Evolutionary conservation across 2,888 invertebrate species (phyloP).

Genomic region (Thalpophila matura): DNA sequence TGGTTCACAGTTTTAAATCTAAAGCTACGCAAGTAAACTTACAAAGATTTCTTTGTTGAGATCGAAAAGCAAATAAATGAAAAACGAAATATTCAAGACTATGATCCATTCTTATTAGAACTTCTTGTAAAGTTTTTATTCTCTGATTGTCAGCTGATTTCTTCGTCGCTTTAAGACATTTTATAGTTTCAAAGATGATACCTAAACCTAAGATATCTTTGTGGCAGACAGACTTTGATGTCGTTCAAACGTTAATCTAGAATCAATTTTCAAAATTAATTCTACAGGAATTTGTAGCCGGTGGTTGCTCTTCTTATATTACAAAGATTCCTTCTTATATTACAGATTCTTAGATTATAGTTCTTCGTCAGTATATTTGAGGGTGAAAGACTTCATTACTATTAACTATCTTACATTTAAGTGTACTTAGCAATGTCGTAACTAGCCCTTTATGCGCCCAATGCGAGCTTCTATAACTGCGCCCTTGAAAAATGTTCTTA

Average conservation of each 20-base stretch:
- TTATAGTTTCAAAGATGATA: constrained; percentile 4
- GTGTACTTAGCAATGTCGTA: too few species aligned
- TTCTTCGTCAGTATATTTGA: background rate
- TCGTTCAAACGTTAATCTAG: constrained; percentile 5
- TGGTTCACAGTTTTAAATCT: constrained; percentile 7
- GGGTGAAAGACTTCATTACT: background rate
- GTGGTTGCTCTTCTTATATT: background rate
- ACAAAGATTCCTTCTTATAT: background rate
- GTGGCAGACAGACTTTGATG: background rate
- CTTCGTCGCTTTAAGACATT: background rate
- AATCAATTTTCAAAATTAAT: constrained; percentile 6
- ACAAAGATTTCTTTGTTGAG: constrained; percentile 12
- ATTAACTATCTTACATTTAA: background rate
- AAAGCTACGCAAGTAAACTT: constrained; percentile 1
- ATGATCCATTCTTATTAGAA: background rate
- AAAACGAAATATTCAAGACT: constrained; percentile 1
- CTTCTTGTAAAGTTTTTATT: background rate
- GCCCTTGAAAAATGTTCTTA: too few species aligned
- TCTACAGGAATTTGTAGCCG: background rate
- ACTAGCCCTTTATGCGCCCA: too few species aligned
- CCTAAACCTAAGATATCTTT: background rate
- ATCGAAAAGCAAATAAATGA: constrained; percentile 25
- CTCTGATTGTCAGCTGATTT: background rate
- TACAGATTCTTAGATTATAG: too few species aligned
- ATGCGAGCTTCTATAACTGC: too few species aligned